A percentile compares a stretch with the other conserved stretches of the same genome.
phyloP scores from a whole-genome alignment of 2,797 vertebrate genomes.

The Jordanella pulchra region DNA sequence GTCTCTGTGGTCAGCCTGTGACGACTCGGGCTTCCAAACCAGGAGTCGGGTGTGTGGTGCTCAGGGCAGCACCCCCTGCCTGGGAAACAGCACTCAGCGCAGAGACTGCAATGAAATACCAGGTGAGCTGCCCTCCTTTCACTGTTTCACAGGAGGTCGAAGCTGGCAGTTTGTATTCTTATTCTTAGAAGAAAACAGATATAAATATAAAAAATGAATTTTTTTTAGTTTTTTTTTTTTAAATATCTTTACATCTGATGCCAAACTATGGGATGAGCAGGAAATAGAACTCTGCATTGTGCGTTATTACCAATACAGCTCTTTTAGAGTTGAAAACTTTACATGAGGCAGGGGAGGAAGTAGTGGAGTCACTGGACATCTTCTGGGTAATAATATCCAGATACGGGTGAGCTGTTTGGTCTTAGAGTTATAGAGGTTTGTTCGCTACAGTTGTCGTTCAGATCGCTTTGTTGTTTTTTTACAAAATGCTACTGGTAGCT shows the following conservation, averaged over 20 bases:
- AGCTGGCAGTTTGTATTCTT: too few relatives aligned
- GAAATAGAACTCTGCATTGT: neutral
- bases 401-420: neutral
- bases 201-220: too few relatives aligned
- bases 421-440: neutral
- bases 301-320: neutral
- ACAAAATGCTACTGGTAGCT: neutral
- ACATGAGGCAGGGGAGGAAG: too few relatives aligned
- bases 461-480: neutral
- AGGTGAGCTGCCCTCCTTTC: conserved; percentile 73
- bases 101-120: conserved; percentile 95
- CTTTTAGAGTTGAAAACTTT: neutral
- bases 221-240: too few relatives aligned
- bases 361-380: neutral
- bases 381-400: neutral
- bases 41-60: conserved; percentile 86
- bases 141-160: neutral
- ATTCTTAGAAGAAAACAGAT: too few relatives aligned
- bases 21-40: conserved; percentile 88
- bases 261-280: rapidly evolving
- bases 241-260: neutral
- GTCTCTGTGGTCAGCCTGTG: conserved; percentile 93
- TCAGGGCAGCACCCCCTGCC: conserved; percentile 77
- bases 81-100: conserved; percentile 91
- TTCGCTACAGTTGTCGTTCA: neutral